Evolutionary conservation across 92 coral and sea anemone genomes (phyloP), one percentile per base, ranked within the genome.

Genomic region (Actinostola sp.): DNA sequence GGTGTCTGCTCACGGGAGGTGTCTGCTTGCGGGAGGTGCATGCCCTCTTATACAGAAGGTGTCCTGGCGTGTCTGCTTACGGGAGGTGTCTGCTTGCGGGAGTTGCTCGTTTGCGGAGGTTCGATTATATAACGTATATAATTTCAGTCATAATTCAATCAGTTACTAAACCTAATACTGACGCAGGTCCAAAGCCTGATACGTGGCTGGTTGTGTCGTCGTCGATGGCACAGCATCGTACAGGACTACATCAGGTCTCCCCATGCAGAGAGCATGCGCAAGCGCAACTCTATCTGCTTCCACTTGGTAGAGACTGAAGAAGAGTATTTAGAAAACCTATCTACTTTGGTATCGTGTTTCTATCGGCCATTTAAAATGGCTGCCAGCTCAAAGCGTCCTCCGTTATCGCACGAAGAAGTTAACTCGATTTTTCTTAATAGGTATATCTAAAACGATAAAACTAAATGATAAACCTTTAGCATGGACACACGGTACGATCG

Each of bases 261-360:
- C 19, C 99, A 95, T 71, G 99, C 99, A 58, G 97, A 92, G 82
- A 95, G 99, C 87, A 95, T 95, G 92, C 89, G 97, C 68, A 89
- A 88, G 28, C 77, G 99, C 67, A 95, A 95, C 84, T 82, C 84
- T 23, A 80, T 90, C 59, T 92, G 97, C 73, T 95, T 95, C 72
- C 87, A 83, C 50, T 74, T 95, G 83, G 92, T 95, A 63, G 97
- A 91, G 70, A 84, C 89, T 0, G 99, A 95, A 60, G 83, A 86
- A 65, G 96, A 92, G 45, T 95, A 95, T 67, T 72, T 93, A 32
- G 86, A 89, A 58, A 92, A 83, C 58, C 45, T 95, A 70, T 84
- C 99, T 0, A 91, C 99, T 15, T 71, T 95, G 52, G 92, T 95
- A 23, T 79, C 97, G 25, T 85, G 95, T 70, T 95, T 95, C 84